Evolutionary conservation across 2,113 vertebrate species (phyloP).

Genomic region (Amblyornis subalaris): DNA sequence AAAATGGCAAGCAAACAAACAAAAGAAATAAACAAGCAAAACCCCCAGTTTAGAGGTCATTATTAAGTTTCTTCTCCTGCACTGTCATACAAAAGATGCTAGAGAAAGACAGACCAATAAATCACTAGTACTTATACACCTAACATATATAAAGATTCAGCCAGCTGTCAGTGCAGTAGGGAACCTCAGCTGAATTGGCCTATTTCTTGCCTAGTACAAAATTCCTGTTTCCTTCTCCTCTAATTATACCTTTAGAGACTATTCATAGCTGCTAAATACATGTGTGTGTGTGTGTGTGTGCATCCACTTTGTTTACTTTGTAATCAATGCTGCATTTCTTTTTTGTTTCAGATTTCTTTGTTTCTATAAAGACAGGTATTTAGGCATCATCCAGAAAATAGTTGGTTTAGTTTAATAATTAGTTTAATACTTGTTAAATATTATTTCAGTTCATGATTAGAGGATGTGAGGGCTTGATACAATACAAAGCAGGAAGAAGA

Average conservation of each 20-base stretch:
- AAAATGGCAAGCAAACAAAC: neutral
- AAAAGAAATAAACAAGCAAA: neutral
- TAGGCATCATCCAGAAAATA: neutral
- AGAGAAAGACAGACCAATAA: conserved; percentile 50
- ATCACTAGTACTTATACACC: conserved; percentile 32
- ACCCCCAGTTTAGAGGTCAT: neutral
- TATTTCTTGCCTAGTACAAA: conserved; percentile 57
- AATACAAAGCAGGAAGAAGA: neutral
- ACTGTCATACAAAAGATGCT: neutral
- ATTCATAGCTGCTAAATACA: conserved; percentile 25
- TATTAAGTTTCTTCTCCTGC: neutral
- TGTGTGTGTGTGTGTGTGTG: fast-evolving
- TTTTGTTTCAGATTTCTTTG: neutral
- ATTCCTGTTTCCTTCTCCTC: conserved; percentile 34
- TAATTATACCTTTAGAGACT: conserved; percentile 70
- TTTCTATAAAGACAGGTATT: neutral
- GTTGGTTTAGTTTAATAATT: neutral
- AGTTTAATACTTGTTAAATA: neutral
- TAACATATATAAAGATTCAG: neutral
- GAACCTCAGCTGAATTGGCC: conserved; percentile 69
- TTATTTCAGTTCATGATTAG: neutral
- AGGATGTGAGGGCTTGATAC: neutral
- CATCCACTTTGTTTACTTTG: neutral
- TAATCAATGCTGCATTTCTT: neutral
- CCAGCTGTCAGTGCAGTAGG: conserved; percentile 50